Base-by-base conservation (phyloP, 2,888 invertebrate genomes). In the Trichogramma evanescens region DNA sequence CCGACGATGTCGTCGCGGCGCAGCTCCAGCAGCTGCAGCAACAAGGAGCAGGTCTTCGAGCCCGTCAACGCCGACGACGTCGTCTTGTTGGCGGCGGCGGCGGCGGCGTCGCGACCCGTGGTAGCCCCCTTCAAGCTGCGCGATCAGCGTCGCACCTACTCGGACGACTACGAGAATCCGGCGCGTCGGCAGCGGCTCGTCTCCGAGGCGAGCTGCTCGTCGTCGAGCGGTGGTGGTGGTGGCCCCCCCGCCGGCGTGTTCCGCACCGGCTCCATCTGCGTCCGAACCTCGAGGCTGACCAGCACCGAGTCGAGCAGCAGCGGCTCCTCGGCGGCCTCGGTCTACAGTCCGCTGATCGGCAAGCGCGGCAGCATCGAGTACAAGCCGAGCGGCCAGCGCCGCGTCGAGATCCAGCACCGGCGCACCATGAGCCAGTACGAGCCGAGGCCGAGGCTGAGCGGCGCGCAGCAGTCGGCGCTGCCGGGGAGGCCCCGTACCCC, bases 101-200 rank as follows among this genome's bases (percentile, higher is more conserved):
- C 3, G 26, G 26, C 26, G 26, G 26, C 26, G n/a, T 9, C 46
- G 57, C 48, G 56, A 63, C 8, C 49, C 61, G 61, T 4, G 45
- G 41, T 5, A 57, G 58, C 41, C 49, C 10, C 39, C 56, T 38
- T 44, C 45, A 46, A 26, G 4, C 43, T 64, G 0, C 68, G 68
- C 13, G 69, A 13, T 13, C 13, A 69, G 8, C 67, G 73, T 8
- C 63, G 74, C 44, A 70, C 71, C 0, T 68, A 68, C 48, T 74
- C 74, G 10, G 74, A 74, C 57, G 74, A 74, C 53, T 69, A 71
- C 54, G 73, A 71, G 50, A 66, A 69, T 38, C 58, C 60, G n/a
- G 46, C 4, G 9, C 55, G 64, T 1, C 45, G 59, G 53, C 13
- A 13, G 13, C 13, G 13, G 13, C 13, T 13, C 13, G 13, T 13